Conservation (phyloP, 2,888 invertebrate species). For the Phragmatobia fuliginosa region DNA sequence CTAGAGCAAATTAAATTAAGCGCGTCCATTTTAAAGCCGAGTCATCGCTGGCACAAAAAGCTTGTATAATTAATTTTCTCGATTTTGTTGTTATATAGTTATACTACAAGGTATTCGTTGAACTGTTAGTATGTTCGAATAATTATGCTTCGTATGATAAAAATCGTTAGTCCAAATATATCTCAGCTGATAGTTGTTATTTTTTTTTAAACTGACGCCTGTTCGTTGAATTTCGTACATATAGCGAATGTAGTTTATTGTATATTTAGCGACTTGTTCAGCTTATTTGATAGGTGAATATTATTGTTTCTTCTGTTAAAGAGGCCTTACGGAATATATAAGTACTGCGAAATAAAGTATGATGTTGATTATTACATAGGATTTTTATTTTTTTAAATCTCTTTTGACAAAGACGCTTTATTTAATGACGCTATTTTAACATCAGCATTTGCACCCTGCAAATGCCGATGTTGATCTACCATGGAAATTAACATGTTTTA, state of each 20-base stretch:
- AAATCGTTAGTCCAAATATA: conserved; percentile 35
- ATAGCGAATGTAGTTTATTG: conserved; percentile 29
- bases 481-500: no score
- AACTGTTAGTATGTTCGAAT: conserved; percentile 30
- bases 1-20: not conserved
- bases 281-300: conserved; percentile 46
- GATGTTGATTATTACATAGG: conserved; percentile 41
- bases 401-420: not conserved
- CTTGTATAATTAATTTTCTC: conserved; percentile 50
- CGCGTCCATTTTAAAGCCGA: conserved; percentile 9
- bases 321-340: conserved; percentile 48
- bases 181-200: conserved; percentile 31
- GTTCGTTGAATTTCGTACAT: conserved; percentile 23
- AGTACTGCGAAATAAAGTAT: conserved; percentile 51
- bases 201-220: conserved; percentile 28
- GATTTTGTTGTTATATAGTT: conserved; percentile 45
- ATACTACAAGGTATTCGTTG: conserved; percentile 30
- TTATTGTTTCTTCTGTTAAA: conserved; percentile 48
- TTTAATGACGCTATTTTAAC: no score
- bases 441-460: no score
- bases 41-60: conserved; percentile 8
- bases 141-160: conserved; percentile 31
- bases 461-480: no score
- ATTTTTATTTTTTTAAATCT: conserved; percentile 14
- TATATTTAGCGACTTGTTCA: conserved; percentile 42